Percentiles rank a stretch among this genome's conserved stretches.
phyloP scores from a whole-genome alignment of 1,140 invertebrate species.

The Oedothorax gibbosus region DNA sequence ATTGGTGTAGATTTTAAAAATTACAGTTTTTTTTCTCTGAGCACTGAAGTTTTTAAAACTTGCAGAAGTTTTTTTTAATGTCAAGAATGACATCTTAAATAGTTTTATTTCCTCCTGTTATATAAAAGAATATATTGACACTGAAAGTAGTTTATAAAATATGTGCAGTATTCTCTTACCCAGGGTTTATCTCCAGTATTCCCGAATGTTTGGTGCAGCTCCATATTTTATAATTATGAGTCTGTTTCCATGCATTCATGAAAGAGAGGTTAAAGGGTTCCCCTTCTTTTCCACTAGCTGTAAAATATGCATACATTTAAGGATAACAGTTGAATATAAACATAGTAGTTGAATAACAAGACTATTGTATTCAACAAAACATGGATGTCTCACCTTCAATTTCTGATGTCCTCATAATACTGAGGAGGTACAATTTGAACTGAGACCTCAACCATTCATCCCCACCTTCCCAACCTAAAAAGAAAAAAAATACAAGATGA shows the following conservation, averaged over 20 bases:
- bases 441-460: conserved; percentile 96
- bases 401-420: conserved; percentile 84
- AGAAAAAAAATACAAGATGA: background rate
- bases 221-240: conserved; percentile 92
- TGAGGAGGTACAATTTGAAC: conserved; percentile 91
- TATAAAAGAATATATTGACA: background rate
- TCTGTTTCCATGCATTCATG: conserved; percentile 85
- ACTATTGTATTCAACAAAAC: no score
- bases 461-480: conserved; percentile 84
- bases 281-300: conserved; percentile 73
- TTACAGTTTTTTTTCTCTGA: no score
- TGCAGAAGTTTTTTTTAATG: no score
- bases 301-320: no score
- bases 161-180: conserved; percentile 65
- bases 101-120: no score
- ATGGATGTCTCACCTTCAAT: conserved; percentile 74
- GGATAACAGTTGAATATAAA: no score
- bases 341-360: no score
- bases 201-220: conserved; percentile 73
- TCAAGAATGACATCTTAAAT: no score
- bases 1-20: no score
- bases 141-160: no score
- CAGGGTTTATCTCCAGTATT: conserved; percentile 77
- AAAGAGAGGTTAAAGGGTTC: conserved; percentile 92
- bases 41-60: no score